Base-by-base conservation (phyloP, 2,113 vertebrate genomes). In the Orthonyx spaldingii region DNA sequence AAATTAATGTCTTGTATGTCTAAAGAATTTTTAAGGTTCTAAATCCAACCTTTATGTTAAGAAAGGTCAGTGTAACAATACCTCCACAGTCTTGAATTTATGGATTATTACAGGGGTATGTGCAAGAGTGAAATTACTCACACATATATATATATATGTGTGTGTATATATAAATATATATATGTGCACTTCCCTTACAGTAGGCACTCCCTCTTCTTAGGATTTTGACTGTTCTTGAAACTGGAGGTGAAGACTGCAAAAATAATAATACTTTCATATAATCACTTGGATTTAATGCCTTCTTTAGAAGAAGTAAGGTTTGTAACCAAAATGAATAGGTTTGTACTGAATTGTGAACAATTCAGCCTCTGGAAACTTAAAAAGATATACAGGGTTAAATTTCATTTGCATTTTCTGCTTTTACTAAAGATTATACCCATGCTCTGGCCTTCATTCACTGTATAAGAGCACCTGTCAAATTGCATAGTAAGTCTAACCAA, bases 111-210 rank as follows among this genome's bases (percentile, higher is more conserved):
- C 8, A 77, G 9, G 7, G 4, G 0, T 69, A 33, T 26, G 20
- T 49, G 1, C 3, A 7, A 52, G n/a, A 77, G 9, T 53, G 5
- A 60, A 12, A n/a, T 60, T 46, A n/a, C n/a, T n/a, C n/a, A n/a
- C n/a, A 2, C 9, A 1, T 46, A 1, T 50, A 5, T 20, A 13
- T 9, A 21, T 6, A n/a, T 4, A 16, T 7, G 22, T 5, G 26
- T 2, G 11, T 11, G 32, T 6, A 22, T 13, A 35, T 7, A 10
- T 7, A 32, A 1, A 15, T 5, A 41, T 9, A 32, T 11, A 4
- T 4, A 21, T 1, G 1, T 26, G 11, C 9, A 53, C 5, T 52
- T 61, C 11, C 16, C 27, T 80, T 87, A 21, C 6, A 30, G n/a
- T 27, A 93, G 32, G 35, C 16, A 41, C 1, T 42, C 4, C 9